These are phyloP conservation scores for Caenorhabditis sp. DNA, from an alignment of 2,888 invertebrate species.

Conservation along the genomic window DNA sequence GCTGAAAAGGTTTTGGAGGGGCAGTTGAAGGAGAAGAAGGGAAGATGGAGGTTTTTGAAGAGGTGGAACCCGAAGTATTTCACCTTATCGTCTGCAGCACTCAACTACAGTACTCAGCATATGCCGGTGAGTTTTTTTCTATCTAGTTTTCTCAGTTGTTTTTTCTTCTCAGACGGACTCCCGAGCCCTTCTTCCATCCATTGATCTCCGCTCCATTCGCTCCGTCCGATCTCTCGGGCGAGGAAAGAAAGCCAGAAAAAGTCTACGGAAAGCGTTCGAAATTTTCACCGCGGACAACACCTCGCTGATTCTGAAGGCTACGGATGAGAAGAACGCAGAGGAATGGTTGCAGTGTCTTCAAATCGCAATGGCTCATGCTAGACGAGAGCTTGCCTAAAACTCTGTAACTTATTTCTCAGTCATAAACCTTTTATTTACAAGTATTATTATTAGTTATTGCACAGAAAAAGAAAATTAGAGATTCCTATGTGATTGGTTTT, in stretches of 20 bases:
- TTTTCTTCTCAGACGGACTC: constrained; percentile 66
- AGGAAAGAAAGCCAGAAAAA: constrained; percentile 87
- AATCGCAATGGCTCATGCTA: constrained; percentile 93
- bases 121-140: constrained; percentile 42
- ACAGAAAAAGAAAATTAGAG: background rate
- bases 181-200: constrained; percentile 82
- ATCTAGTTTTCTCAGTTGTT: constrained; percentile 48
- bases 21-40: constrained; percentile 93
- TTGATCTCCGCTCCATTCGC: constrained; percentile 94
- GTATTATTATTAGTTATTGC: constrained; percentile 7
- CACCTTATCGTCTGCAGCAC: constrained; percentile 93
- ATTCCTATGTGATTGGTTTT: constrained; percentile 11
- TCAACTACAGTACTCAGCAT: constrained; percentile 87
- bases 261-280: constrained; percentile 96
- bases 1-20: constrained; percentile 85
- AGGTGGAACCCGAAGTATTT: constrained; percentile 96
- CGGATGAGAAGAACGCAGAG: constrained; percentile 94
- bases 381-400: constrained; percentile 82
- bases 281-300: constrained; percentile 93
- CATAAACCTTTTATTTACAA: constrained; percentile 13
- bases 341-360: constrained; percentile 97
- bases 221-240: constrained; percentile 94
- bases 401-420: background rate
- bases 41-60: constrained; percentile 92
- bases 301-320: constrained; percentile 94